A percentile compares a stretch with the other conserved stretches of the same genome.
phyloP scores from a whole-genome alignment of 2,113 vertebrate species.

The Chaenocephalus aceratus region DNA sequence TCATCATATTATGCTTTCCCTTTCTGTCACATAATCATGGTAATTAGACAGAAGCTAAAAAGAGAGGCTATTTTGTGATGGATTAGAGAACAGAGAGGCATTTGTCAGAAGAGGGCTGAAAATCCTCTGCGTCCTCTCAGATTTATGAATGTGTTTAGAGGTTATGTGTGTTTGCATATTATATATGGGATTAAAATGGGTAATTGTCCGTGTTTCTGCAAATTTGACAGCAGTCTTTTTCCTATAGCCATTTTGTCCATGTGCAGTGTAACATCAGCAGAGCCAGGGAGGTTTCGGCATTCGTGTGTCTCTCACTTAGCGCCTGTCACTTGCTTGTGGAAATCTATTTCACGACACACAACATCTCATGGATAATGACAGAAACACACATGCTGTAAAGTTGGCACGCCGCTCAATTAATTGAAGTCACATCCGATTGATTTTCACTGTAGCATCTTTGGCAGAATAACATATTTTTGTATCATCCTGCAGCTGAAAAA shows the following conservation, averaged over 20 bases:
- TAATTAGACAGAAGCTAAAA: slow-evolving; percentile 62
- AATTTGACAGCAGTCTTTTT: slow-evolving; percentile 25
- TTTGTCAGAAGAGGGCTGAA: slow-evolving; percentile 36
- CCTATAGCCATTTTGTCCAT: slow-evolving; percentile 41
- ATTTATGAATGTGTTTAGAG: slow-evolving; percentile 35
- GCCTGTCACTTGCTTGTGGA: slow-evolving; percentile 29
- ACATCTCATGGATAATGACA: slow-evolving; percentile 27
- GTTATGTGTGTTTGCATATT: slow-evolving; percentile 46
- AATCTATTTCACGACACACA: slow-evolving; percentile 42
- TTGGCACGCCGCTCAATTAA: slow-evolving; percentile 10
- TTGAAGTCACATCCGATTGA: slow-evolving; percentile 43
- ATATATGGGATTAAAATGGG: slow-evolving; percentile 39
- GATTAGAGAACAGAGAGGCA: slow-evolving; percentile 18
- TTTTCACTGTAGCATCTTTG: slow-evolving; percentile 16
- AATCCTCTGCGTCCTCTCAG: slow-evolving; percentile 37
- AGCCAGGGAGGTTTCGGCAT: slow-evolving; percentile 2
- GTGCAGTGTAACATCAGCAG: slow-evolving; percentile 5
- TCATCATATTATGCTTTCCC: slow-evolving; percentile 54
- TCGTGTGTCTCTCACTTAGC: slow-evolving; percentile 19
- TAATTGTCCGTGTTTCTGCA: slow-evolving; percentile 44
- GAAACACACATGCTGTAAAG: slow-evolving; percentile 42
- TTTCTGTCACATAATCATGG: slow-evolving; percentile 58
- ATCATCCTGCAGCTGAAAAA: slow-evolving; percentile 22
- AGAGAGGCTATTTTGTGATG: slow-evolving; percentile 37
- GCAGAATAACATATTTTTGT: slow-evolving; percentile 30